Evolutionary conservation across 2,888 invertebrate species (phyloP).

Genomic region (Halictus ligatus): DNA sequence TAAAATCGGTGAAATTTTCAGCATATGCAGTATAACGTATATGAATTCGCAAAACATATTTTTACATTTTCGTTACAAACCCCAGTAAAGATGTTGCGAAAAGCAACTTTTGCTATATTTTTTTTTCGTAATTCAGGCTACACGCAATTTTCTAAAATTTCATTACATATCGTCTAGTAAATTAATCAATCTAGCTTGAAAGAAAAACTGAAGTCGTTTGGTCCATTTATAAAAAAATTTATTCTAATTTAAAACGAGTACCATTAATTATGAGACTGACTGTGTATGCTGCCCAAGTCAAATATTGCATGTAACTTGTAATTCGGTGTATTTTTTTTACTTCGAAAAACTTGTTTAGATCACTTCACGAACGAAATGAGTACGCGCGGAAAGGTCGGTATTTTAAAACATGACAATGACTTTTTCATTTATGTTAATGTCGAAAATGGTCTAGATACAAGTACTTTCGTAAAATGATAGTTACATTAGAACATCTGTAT

Average conservation of each 20-base stretch:
- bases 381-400: not conserved
- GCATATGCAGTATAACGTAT: too few relatives aligned
- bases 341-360: not conserved
- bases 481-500: not conserved
- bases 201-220: too few relatives aligned
- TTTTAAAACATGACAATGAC: not conserved
- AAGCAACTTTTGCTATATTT: too few relatives aligned
- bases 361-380: not conserved
- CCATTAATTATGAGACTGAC: not conserved
- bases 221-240: too few relatives aligned
- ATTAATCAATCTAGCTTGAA: too few relatives aligned
- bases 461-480: not conserved
- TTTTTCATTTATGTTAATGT: not conserved
- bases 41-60: too few relatives aligned
- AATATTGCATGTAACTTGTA: not conserved
- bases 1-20: too few relatives aligned
- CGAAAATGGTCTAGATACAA: not conserved
- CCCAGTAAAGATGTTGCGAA: too few relatives aligned
- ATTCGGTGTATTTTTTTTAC: not conserved
- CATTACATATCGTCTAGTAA: not conserved
- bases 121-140: not conserved
- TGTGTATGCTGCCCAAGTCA: not conserved
- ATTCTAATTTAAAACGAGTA: too few relatives aligned
- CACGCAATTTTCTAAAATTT: not conserved
- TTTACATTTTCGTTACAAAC: too few relatives aligned